phyloP scores from a whole-genome alignment of 2,888 invertebrate species.

The Ophion slaviceki region DNA sequence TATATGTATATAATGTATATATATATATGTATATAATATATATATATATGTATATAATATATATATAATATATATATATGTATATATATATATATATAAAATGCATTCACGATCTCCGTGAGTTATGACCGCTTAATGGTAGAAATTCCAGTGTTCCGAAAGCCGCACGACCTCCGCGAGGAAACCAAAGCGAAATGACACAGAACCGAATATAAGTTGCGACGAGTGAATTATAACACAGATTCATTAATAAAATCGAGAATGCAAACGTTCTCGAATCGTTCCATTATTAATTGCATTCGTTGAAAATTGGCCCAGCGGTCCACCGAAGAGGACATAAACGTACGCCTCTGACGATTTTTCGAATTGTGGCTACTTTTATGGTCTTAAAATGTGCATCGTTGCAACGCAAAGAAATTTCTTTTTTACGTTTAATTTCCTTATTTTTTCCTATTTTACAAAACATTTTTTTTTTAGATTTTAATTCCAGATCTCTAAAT shows the following conservation, averaged over 20 bases:
- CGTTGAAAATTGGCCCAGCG: background rate
- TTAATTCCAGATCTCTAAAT: too few relatives aligned
- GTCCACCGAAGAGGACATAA: too few relatives aligned
- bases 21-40: too few relatives aligned
- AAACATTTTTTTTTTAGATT: too few relatives aligned
- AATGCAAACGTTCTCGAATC: background rate
- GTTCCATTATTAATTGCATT: background rate
- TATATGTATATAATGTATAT: too few relatives aligned
- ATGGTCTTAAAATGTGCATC: too few relatives aligned
- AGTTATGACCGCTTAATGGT: conserved; percentile 31
- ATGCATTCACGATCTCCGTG: conserved; percentile 31
- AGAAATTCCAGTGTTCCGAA: conserved; percentile 7
- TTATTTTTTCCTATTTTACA: too few relatives aligned
- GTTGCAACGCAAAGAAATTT: too few relatives aligned
- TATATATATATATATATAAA: background rate
- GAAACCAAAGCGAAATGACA: background rate
- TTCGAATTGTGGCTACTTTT: background rate
- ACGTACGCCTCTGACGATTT: background rate
- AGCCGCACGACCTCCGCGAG: background rate
- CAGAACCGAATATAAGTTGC: background rate
- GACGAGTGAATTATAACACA: background rate
- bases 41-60: too few relatives aligned
- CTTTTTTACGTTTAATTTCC: too few relatives aligned
- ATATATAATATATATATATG: too few relatives aligned
- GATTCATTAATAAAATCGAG: background rate